Conservation (phyloP, 2,797 vertebrate species). For the Alfaro cultratus region DNA sequence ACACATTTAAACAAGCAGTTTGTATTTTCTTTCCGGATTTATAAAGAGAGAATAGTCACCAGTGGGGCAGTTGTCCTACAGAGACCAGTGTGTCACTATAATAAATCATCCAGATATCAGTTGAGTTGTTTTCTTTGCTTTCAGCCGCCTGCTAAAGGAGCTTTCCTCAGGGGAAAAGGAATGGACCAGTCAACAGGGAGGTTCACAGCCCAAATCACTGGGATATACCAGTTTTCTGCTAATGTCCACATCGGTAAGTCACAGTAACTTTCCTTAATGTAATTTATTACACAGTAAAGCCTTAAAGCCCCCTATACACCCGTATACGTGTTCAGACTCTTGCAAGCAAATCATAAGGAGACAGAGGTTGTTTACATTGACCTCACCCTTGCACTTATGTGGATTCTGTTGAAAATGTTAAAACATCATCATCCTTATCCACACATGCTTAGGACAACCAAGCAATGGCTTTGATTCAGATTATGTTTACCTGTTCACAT, state of each 20-base stretch:
- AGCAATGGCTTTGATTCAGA: neutral
- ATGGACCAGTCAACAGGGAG: slow-evolving; percentile 90
- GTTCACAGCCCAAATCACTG: slow-evolving; percentile 90
- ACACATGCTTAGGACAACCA: neutral
- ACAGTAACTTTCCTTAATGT: slow-evolving; percentile 9
- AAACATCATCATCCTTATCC: slow-evolving; percentile 9
- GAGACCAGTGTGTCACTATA: neutral
- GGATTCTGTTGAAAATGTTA: slow-evolving; percentile 8
- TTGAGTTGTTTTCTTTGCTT: slow-evolving; percentile 23
- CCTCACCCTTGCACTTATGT: neutral
- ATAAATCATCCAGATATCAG: neutral
- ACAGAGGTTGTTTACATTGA: slow-evolving; percentile 2
- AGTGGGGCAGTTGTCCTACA: neutral
- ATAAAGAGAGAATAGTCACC: neutral
- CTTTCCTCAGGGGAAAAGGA: slow-evolving; percentile 90
- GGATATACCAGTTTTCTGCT: slow-evolving; percentile 97
- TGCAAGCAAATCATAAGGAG: slow-evolving; percentile 5
- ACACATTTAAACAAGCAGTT: neutral
- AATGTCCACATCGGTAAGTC: slow-evolving; percentile 91
- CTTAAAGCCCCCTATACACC: slow-evolving; percentile 14
- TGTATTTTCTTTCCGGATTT: neutral
- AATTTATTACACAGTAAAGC: slow-evolving; percentile 4
- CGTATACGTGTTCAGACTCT: slow-evolving; percentile 11
- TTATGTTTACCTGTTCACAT: neutral
- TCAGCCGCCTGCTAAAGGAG: slow-evolving; percentile 92